These are phyloP conservation scores for Vespertilio murinus DNA, from an alignment of 2,797 vertebrate genomes.

Conservation along the genomic window DNA sequence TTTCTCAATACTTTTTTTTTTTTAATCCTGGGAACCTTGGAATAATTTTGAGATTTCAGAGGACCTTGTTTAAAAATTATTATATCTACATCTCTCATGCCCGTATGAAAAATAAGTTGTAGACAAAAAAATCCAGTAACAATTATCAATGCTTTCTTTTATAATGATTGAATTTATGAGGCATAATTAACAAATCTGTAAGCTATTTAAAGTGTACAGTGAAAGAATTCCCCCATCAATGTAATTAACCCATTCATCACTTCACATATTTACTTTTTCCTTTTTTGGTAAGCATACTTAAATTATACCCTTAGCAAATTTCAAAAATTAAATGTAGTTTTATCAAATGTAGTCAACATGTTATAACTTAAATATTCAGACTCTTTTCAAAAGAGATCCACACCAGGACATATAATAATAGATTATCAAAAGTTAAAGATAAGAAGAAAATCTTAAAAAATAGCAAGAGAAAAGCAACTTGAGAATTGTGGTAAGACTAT, in stretches of 20 bases:
- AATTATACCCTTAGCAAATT: not conserved
- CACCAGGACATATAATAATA: not conserved
- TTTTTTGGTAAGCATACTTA: not conserved
- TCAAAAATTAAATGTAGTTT: not conserved
- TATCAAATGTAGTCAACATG: not conserved
- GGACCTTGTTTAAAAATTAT: not conserved
- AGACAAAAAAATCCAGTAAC: not conserved
- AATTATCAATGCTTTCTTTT: not conserved
- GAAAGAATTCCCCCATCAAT: not conserved
- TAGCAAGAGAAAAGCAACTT: not conserved
- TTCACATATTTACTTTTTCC: not conserved
- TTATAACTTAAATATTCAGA: not conserved
- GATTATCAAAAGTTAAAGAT: not conserved
- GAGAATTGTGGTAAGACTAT: not conserved
- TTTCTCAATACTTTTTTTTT: not conserved
- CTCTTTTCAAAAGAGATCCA: not conserved
- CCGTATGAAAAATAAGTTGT: not conserved
- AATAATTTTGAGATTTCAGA: constrained; percentile 13
- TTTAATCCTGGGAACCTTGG: not conserved
- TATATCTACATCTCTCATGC: not conserved
- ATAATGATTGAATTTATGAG: not conserved
- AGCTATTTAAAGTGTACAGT: not conserved
- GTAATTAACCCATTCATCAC: not conserved
- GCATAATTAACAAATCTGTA: not conserved
- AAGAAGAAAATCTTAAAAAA: not conserved